Evolutionary conservation across 2,888 invertebrate species (phyloP).

Genomic region (Lepidocyrtoides sp.): DNA sequence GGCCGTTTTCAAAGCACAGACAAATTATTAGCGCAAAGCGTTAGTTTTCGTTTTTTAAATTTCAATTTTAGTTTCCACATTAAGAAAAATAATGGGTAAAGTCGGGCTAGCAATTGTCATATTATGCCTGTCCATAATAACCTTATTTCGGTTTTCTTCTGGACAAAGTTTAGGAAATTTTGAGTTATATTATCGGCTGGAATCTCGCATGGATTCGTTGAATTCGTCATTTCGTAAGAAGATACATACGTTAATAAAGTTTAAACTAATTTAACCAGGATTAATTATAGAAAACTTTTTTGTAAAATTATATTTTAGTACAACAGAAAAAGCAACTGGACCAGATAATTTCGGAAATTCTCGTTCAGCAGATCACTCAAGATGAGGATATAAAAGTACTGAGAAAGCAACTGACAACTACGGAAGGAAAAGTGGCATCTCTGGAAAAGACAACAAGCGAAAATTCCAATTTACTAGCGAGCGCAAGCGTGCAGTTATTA

Average conservation of each 20-base stretch:
- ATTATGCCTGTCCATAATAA: background rate
- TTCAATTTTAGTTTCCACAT: too few relatives aligned
- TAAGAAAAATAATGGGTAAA: too few relatives aligned
- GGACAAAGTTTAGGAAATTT: background rate
- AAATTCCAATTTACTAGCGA: background rate
- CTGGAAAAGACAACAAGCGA: background rate
- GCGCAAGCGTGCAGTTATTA: background rate
- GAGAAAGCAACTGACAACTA: background rate
- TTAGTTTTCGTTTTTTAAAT: too few relatives aligned
- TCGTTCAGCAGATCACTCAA: constrained; percentile 2
- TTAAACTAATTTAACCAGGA: background rate
- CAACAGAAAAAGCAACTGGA: constrained; percentile 49
- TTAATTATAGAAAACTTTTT: background rate
- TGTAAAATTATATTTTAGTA: background rate
- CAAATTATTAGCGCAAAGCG: too few relatives aligned
- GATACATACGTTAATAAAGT: background rate
- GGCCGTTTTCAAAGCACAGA: too few relatives aligned
- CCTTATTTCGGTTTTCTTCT: background rate
- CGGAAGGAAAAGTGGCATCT: background rate
- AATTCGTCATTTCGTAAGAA: background rate
- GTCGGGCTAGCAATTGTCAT: too few relatives aligned
- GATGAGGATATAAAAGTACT: background rate
- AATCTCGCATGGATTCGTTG: background rate
- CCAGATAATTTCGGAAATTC: background rate
- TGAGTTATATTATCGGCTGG: background rate